Percentiles rank a stretch among this genome's conserved stretches.
Conservation (phyloP, 2,113 vertebrate genomes). For the Patagioenas fasciata region DNA sequence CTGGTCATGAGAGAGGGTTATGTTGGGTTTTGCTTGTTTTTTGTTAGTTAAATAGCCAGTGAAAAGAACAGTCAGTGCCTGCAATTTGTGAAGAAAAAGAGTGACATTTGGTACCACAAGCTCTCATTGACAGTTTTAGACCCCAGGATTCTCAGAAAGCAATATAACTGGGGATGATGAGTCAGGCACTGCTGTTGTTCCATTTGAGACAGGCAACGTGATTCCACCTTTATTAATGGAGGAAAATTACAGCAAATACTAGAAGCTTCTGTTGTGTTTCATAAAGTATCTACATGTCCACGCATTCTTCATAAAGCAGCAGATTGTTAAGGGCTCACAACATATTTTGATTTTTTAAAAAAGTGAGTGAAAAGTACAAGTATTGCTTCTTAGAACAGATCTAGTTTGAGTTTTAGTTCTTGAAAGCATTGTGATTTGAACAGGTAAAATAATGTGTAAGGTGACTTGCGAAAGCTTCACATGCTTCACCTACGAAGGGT, state of each 20-base stretch:
- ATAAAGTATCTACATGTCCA: rapidly evolving
- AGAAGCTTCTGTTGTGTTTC: not conserved
- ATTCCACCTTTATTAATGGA: not conserved
- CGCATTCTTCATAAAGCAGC: not conserved
- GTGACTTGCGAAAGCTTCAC: not conserved
- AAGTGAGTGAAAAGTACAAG: not conserved
- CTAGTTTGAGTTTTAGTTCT: not conserved
- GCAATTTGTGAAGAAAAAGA: not conserved
- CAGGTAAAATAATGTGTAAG: not conserved
- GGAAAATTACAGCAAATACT: not conserved
- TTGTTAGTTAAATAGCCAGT: not conserved
- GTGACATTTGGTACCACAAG: not conserved
- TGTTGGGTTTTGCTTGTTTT: not conserved
- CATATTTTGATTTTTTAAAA: not conserved
- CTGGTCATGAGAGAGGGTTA: not conserved
- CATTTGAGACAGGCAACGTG: rapidly evolving
- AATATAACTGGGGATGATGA: rapidly evolving
- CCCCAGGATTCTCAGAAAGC: not conserved
- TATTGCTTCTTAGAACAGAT: not conserved
- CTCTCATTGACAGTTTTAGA: not conserved
- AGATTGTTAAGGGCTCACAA: not conserved
- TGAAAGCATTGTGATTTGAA: not conserved
- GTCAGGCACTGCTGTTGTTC: not conserved
- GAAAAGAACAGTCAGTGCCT: not conserved
- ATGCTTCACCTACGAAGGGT: not conserved